phyloP scores from a whole-genome alignment of 2,113 vertebrate genomes.

The Toxotes jaculatrix region DNA sequence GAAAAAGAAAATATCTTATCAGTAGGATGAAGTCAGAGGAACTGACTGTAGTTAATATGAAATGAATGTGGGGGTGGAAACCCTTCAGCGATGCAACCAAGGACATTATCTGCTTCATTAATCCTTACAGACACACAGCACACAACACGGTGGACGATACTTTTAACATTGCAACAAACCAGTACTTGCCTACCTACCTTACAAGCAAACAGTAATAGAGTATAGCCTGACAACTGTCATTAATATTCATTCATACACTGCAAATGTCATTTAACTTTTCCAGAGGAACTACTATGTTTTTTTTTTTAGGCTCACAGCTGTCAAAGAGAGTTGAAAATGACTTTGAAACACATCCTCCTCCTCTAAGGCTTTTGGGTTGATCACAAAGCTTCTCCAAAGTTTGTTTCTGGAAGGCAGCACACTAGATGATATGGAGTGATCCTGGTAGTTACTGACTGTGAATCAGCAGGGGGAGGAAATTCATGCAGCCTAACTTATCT shows the following conservation, averaged over 20 bases:
- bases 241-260: slow-evolving; percentile 57
- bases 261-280: slow-evolving; percentile 60
- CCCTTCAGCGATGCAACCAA: slow-evolving; percentile 58
- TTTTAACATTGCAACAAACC: slow-evolving; percentile 36
- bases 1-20: slow-evolving; percentile 65
- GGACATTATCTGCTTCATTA: slow-evolving; percentile 64
- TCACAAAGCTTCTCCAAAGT: slow-evolving; percentile 54
- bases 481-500: slow-evolving; percentile 55
- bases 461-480: slow-evolving; percentile 46
- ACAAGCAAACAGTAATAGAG: slow-evolving; percentile 18
- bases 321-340: slow-evolving; percentile 63
- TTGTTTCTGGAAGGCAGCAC: slow-evolving; percentile 64
- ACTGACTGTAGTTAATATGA: slow-evolving; percentile 57
- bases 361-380: slow-evolving; percentile 53
- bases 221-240: slow-evolving; percentile 40
- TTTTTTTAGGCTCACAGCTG: slow-evolving; percentile 16
- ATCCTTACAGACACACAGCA: slow-evolving; percentile 54
- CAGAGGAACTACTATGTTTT: slow-evolving; percentile 8
- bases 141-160: slow-evolving; percentile 18
- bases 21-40: slow-evolving; percentile 54
- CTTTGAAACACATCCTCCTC: slow-evolving; percentile 64
- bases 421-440: slow-evolving; percentile 48
- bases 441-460: slow-evolving; percentile 48
- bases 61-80: slow-evolving; percentile 61
- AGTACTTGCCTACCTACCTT: slow-evolving; percentile 17